Percentiles rank a stretch among this genome's conserved stretches.
Evolutionary conservation across 1,140 invertebrate species (phyloP).

Genomic region (Polypedilum vanderplanki): DNA sequence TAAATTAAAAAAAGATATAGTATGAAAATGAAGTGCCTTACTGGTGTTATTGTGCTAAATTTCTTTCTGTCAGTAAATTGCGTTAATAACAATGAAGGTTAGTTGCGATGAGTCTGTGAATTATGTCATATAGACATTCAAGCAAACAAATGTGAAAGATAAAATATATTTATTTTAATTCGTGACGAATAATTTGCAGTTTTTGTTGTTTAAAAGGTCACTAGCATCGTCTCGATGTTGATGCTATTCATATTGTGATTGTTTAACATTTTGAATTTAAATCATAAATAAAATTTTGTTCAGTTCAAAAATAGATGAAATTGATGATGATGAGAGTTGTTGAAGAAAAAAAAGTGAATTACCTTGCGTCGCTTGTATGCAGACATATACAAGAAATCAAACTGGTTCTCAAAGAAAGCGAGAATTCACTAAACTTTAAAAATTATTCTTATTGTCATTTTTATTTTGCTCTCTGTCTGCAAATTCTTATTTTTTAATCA

Average conservation of each 20-base stretch:
- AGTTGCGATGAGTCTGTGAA: neutral
- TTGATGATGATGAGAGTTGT: neutral
- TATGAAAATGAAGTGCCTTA: neutral
- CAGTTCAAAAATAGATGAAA: neutral
- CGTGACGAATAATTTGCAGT: neutral
- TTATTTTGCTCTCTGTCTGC: no score
- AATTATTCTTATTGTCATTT: no score
- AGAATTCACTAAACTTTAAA: neutral
- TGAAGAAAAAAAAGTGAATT: neutral
- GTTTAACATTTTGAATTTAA: no score
- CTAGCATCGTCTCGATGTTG: neutral
- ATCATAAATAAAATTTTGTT: no score
- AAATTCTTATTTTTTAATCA: no score
- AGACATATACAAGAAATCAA: neutral
- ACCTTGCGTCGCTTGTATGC: neutral
- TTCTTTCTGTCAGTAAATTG: neutral
- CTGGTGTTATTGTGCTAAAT: neutral
- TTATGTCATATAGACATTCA: neutral
- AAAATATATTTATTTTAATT: neutral
- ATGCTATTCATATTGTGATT: neutral
- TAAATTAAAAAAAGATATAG: neutral
- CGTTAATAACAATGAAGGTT: neutral
- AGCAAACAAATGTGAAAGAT: neutral
- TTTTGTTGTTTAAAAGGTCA: neutral
- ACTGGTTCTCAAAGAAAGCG: slow-evolving; percentile 4